These are phyloP conservation scores for Homarus americanus DNA, from an alignment of 1,140 invertebrate genomes.

Conservation along the genomic window DNA sequence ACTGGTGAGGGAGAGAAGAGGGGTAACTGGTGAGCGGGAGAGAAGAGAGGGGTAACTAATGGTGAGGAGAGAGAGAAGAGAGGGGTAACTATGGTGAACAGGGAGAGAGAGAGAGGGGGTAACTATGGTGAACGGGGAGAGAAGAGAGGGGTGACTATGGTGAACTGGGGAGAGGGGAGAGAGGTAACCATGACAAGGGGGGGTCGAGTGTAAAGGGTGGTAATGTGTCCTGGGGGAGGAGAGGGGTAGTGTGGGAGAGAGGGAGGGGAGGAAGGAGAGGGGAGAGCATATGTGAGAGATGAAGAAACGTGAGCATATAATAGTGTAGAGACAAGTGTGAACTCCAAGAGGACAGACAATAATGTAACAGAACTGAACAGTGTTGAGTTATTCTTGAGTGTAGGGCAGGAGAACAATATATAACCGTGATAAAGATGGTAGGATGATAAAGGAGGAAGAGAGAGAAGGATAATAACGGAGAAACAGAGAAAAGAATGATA, in stretches of 20 bases:
- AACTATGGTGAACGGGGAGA: no score
- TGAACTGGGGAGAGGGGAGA: not conserved
- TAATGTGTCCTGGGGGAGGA: not conserved
- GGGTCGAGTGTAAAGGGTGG: not conserved
- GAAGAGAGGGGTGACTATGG: not conserved
- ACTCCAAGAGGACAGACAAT: not conserved
- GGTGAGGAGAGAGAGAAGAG: no score
- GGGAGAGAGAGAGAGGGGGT: no score
- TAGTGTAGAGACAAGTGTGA: not conserved
- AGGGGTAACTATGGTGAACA: no score
- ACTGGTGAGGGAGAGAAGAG: not conserved
- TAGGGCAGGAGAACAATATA: no score
- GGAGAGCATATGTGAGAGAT: no score
- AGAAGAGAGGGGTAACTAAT: conserved; percentile 1
- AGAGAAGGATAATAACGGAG: not conserved
- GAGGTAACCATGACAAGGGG: not conserved
- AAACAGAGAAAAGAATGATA: not conserved
- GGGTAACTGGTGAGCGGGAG: not conserved
- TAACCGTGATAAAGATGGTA: no score
- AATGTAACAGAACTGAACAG: not conserved
- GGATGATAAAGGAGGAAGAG: not conserved
- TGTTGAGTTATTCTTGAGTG: not conserved
- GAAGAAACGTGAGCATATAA: no score
- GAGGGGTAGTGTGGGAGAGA: not conserved
- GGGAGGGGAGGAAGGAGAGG: not conserved